phyloP scores from a whole-genome alignment of 2,888 invertebrate species.

The Fragum sueziense region DNA sequence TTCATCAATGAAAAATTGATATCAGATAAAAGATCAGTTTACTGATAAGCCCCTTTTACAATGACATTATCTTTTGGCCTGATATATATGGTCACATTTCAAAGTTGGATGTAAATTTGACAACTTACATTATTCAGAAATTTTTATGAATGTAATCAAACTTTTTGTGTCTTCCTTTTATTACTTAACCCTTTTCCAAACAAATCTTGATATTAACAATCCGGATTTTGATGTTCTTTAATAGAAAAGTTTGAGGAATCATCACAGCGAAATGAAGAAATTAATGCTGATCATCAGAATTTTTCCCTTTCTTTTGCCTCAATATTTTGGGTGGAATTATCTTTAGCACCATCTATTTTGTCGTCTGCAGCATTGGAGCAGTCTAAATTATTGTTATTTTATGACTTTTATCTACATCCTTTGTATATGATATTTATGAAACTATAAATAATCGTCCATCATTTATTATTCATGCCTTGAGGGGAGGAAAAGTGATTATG shows the following conservation, averaged over 20 bases:
- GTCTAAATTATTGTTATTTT: no score
- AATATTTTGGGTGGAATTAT: background rate
- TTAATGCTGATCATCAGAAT: background rate
- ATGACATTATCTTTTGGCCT: background rate
- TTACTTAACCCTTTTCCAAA: background rate
- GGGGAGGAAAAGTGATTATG: no score
- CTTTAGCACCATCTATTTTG: no score
- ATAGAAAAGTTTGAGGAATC: background rate
- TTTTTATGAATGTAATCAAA: background rate
- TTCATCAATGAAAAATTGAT: background rate
- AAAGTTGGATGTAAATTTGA: background rate
- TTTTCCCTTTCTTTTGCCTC: background rate
- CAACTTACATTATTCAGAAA: background rate
- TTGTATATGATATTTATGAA: background rate
- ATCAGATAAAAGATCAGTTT: no score
- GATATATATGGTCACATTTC: background rate
- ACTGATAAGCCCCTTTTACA: background rate
- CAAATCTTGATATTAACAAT: background rate
- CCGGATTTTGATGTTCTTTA: background rate
- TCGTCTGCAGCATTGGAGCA: no score
- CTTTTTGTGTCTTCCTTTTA: background rate
- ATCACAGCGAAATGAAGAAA: background rate
- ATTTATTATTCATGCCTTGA: background rate
- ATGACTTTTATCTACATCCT: background rate
- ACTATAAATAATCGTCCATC: background rate